These are phyloP conservation scores for Pteropus rufus DNA, from an alignment of 2,797 vertebrate genomes.

Conservation along the genomic window DNA sequence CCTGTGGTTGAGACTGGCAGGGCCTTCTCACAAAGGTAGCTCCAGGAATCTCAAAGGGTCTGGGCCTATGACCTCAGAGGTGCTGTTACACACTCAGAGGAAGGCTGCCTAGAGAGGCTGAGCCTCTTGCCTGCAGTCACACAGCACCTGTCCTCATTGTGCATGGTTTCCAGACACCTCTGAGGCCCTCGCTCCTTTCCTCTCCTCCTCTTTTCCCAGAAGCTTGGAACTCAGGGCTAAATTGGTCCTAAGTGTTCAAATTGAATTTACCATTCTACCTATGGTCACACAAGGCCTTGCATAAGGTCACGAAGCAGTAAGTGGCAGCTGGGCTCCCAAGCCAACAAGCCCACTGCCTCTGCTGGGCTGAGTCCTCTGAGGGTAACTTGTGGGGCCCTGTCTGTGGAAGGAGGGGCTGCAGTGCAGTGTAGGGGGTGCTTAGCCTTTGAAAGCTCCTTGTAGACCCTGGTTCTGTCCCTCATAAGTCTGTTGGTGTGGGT, in stretches of 20 bases:
- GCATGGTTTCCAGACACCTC: background rate
- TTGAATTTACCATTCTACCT: background rate
- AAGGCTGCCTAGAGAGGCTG: background rate
- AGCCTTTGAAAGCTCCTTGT: background rate
- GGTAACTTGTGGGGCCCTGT: accelerated
- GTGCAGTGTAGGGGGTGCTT: background rate
- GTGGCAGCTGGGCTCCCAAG: background rate
- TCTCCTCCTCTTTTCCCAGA: background rate
- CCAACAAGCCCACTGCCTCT: accelerated
- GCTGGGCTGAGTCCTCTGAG: background rate
- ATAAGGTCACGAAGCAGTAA: accelerated
- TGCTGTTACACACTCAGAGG: background rate
- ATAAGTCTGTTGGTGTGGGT: background rate
- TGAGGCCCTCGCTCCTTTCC: accelerated
- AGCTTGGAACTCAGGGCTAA: background rate
- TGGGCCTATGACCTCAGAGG: too few relatives aligned
- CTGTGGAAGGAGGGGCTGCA: background rate
- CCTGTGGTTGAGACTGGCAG: background rate
- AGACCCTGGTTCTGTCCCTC: accelerated
- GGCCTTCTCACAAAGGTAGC: background rate
- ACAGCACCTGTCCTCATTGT: background rate
- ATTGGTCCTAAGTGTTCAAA: background rate
- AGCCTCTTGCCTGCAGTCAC: background rate
- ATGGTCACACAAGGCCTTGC: background rate
- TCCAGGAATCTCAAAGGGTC: background rate